Conservation (phyloP, 2,113 vertebrate genomes). For the Sinocyclocheilus anophthalmus region DNA sequence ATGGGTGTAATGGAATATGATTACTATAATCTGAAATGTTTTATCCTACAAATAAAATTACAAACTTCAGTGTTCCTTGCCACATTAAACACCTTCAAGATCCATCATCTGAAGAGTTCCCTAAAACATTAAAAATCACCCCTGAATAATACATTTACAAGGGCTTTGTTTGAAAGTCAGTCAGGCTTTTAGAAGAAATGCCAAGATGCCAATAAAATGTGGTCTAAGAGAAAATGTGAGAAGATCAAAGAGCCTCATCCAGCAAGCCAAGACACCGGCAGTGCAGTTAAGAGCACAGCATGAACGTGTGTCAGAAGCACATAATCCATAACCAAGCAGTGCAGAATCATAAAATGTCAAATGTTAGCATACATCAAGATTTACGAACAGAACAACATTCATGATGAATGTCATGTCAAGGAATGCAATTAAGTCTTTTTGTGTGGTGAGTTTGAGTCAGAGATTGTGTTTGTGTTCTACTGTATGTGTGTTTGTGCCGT, state of each 20-base stretch:
- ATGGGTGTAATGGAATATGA: not conserved
- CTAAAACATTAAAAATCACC: not conserved
- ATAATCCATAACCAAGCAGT: not conserved
- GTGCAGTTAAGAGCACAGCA: not conserved
- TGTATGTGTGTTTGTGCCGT: not conserved
- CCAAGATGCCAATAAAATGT: slow-evolving; percentile 12
- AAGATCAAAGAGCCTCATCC: slow-evolving; percentile 24
- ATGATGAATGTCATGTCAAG: not conserved
- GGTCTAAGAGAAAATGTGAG: not conserved
- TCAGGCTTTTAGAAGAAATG: slow-evolving; percentile 25
- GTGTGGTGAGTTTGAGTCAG: not conserved
- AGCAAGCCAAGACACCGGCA: slow-evolving; percentile 16
- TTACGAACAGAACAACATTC: not conserved
- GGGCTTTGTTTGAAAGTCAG: slow-evolving; percentile 10
- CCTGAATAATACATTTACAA: not conserved
- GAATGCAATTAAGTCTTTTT: not conserved
- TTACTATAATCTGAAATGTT: not conserved
- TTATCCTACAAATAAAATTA: not conserved
- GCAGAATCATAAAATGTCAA: not conserved
- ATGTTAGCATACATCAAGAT: not conserved
- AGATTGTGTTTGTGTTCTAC: not conserved
- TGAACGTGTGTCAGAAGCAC: slow-evolving; percentile 13
- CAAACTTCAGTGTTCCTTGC: not conserved
- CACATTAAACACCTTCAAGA: not conserved
- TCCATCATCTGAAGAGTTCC: not conserved